A percentile compares a stretch with the other conserved stretches of the same genome.
Conservation (phyloP, 2,888 invertebrate species). For the Stenolophus ochropezus region DNA sequence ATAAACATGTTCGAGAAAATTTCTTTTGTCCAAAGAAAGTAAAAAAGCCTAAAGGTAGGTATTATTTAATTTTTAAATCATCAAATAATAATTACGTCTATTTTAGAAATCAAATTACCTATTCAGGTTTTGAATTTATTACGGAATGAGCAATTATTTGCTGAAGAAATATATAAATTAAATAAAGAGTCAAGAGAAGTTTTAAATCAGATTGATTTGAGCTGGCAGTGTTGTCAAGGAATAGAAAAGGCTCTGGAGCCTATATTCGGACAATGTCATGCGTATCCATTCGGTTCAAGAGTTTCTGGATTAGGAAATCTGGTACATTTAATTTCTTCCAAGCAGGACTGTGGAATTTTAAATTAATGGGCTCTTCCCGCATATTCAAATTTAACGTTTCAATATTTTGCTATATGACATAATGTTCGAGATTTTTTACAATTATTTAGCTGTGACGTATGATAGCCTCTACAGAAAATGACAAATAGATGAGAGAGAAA, state of each 20-base stretch:
- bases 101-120: constrained; percentile 65
- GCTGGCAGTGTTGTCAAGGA: constrained; percentile 66
- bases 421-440: no score
- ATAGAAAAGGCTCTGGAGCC: constrained; percentile 66
- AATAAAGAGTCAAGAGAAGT: constrained; percentile 66
- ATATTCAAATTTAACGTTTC: no score
- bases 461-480: no score
- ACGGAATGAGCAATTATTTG: constrained; percentile 63
- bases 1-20: constrained; percentile 64
- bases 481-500: no score
- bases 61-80: not conserved
- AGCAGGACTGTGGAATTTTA: no score
- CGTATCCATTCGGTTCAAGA: constrained; percentile 79
- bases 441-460: no score
- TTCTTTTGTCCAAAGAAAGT: constrained; percentile 50
- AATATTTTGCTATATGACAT: no score
- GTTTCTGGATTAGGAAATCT: constrained; percentile 74
- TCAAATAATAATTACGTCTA: not conserved
- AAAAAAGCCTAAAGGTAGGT: constrained; percentile 59
- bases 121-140: constrained; percentile 65
- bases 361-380: no score
- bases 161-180: constrained; percentile 62
- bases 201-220: constrained; percentile 63
- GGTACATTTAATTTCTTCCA: constrained; percentile 60
- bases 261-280: constrained; percentile 69